Percentiles rank a stretch among this genome's conserved stretches.
phyloP scores from a whole-genome alignment of 2,113 vertebrate genomes.

The Sisor rabdophorus region DNA sequence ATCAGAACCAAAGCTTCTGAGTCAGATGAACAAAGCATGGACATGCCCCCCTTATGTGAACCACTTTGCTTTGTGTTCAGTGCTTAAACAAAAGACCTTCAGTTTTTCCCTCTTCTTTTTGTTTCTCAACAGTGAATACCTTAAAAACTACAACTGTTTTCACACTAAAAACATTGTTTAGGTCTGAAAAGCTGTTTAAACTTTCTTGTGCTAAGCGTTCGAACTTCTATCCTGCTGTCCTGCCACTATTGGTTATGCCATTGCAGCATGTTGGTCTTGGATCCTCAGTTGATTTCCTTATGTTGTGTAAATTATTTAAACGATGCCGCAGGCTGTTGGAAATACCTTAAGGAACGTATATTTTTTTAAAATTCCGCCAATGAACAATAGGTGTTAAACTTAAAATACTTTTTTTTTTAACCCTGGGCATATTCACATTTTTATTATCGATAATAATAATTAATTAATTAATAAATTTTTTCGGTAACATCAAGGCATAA shows the following conservation, averaged over 20 bases:
- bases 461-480: too few relatives aligned
- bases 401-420: too few relatives aligned
- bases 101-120: slow-evolving; percentile 7
- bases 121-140: neutral
- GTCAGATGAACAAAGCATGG: slow-evolving; percentile 52
- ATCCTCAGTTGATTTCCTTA: neutral
- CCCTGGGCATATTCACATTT: neutral
- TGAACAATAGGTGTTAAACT: neutral
- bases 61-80: slow-evolving; percentile 50
- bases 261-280: neutral
- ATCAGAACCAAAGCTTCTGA: slow-evolving; percentile 23
- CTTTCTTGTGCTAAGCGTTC: neutral
- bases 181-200: neutral
- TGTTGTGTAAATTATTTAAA: neutral
- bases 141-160: neutral
- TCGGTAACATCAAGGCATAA: too few relatives aligned
- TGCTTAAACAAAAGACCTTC: slow-evolving; percentile 40
- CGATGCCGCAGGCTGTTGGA: neutral
- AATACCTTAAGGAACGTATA: neutral
- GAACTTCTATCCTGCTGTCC: neutral
- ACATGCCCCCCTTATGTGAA: slow-evolving; percentile 53
- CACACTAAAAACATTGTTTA: too few relatives aligned
- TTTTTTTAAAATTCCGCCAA: neutral
- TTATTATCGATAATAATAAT: neutral
- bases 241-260: neutral